phyloP scores from a whole-genome alignment of 2,113 vertebrate species.

The Callopanchax toddi region DNA sequence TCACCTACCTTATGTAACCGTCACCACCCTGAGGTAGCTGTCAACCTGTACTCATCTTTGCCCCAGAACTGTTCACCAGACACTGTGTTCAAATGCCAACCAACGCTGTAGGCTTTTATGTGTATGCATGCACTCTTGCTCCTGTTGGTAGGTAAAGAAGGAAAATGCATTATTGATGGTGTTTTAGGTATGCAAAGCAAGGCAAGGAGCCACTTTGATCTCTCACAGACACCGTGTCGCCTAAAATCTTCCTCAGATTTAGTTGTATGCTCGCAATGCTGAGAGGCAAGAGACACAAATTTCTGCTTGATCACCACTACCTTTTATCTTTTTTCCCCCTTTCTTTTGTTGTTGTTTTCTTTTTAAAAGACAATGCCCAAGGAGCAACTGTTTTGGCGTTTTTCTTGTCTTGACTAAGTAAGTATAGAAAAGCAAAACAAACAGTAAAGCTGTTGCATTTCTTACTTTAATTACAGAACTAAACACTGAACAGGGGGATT shows the following conservation, averaged over 20 bases:
- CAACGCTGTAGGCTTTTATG: constrained; percentile 43
- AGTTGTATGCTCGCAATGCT: constrained; percentile 26
- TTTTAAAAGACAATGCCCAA: constrained; percentile 38
- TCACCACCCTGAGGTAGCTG: constrained; percentile 41
- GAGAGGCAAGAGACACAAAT: constrained; percentile 55
- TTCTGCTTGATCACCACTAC: constrained; percentile 64
- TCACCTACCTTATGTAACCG: constrained; percentile 33
- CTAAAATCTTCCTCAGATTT: constrained; percentile 59
- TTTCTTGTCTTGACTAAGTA: constrained; percentile 37
- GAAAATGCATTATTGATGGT: constrained; percentile 72
- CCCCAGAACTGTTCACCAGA: constrained; percentile 31
- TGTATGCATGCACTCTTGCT: constrained; percentile 26
- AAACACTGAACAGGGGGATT: constrained; percentile 61
- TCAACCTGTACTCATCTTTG: constrained; percentile 44
- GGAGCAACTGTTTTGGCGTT: constrained; percentile 52
- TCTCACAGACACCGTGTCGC: constrained; percentile 47
- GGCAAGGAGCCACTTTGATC: constrained; percentile 68
- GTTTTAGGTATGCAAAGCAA: constrained; percentile 72
- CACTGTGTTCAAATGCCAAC: constrained; percentile 53
- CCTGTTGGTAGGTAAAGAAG: constrained; percentile 44
- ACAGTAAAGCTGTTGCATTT: constrained; percentile 40
- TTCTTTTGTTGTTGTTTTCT: constrained; percentile 20
- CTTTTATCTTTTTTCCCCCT: constrained; percentile 56
- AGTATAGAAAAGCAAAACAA: constrained; percentile 6
- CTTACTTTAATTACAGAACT: constrained; percentile 50